Conservation (phyloP, 2,888 invertebrate species). For the Teleiodes luculella region DNA sequence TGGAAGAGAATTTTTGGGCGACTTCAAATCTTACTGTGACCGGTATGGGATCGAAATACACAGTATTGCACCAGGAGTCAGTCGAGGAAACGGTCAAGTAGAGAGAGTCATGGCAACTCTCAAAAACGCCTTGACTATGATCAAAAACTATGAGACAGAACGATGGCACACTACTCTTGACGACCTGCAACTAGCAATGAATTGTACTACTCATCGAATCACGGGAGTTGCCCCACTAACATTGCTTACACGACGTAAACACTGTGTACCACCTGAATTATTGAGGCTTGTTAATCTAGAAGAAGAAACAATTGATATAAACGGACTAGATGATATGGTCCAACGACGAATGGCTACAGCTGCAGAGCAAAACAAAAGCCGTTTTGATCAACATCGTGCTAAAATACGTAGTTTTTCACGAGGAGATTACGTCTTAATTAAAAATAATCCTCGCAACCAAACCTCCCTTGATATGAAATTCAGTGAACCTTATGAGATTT, state of each 20-base stretch:
- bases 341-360: constrained; percentile 20
- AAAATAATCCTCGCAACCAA: constrained; percentile 28
- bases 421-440: constrained; percentile 27
- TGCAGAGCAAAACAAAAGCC: constrained; percentile 19
- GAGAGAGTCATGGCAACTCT: constrained; percentile 22
- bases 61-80: constrained; percentile 24
- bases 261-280: constrained; percentile 27
- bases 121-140: constrained; percentile 23
- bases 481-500: constrained; percentile 24
- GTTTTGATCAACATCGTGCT: constrained; percentile 21
- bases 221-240: constrained; percentile 27
- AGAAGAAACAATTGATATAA: constrained; percentile 19
- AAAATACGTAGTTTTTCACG: constrained; percentile 17
- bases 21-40: constrained; percentile 24
- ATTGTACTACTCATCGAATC: constrained; percentile 23
- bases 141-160: constrained; percentile 28
- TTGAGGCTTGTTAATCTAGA: constrained; percentile 22
- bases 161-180: constrained; percentile 26
- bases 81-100: constrained; percentile 28
- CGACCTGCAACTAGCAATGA: constrained; percentile 25
- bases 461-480: constrained; percentile 25
- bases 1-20: constrained; percentile 24
- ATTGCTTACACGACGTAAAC: constrained; percentile 20
- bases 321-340: constrained; percentile 20
- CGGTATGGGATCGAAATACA: constrained; percentile 21